A percentile compares a stretch with the other conserved stretches of the same genome.
These are phyloP conservation scores for Pholis gunnellus DNA, from an alignment of 2,113 vertebrate genomes.

Conservation along the genomic window DNA sequence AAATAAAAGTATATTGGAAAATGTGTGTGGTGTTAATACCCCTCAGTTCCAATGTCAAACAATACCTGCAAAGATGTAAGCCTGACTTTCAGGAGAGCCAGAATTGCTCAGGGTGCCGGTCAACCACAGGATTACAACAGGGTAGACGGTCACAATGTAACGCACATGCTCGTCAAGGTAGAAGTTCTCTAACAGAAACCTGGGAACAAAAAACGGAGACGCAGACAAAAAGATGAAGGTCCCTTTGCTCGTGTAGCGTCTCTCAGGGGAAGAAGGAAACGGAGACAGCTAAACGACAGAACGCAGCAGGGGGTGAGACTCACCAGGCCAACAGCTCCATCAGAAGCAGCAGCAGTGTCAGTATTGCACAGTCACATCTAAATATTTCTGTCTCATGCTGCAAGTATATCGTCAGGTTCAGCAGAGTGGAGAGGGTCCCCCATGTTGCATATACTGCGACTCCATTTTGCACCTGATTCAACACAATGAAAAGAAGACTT, in stretches of 20 bases:
- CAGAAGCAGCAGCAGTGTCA: slow-evolving; percentile 81
- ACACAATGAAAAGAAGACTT: slow-evolving; percentile 31
- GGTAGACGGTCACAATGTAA: slow-evolving; percentile 83
- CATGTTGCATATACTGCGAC: slow-evolving; percentile 78
- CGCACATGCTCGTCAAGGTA: slow-evolving; percentile 81
- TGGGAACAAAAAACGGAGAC: slow-evolving; percentile 43
- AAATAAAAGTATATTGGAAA: not conserved
- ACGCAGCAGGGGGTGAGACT: slow-evolving; percentile 27
- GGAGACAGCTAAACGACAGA: not conserved
- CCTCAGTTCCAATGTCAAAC: not conserved
- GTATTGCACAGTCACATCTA: slow-evolving; percentile 63
- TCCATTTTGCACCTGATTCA: slow-evolving; percentile 87
- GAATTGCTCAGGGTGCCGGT: slow-evolving; percentile 50
- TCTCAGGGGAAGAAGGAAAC: not conserved
- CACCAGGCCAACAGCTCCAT: slow-evolving; percentile 82
- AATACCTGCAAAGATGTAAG: slow-evolving; percentile 77
- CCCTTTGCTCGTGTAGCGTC: not conserved
- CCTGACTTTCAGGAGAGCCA: slow-evolving; percentile 19
- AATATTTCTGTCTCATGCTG: slow-evolving; percentile 67
- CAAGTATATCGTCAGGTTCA: slow-evolving; percentile 82
- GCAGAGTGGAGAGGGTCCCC: slow-evolving; percentile 79
- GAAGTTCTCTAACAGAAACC: slow-evolving; percentile 86
- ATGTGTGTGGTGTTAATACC: not conserved
- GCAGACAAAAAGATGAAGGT: not conserved
- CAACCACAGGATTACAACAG: slow-evolving; percentile 81